Conservation (phyloP, 2,113 vertebrate species). For the Scopus umbretta region DNA sequence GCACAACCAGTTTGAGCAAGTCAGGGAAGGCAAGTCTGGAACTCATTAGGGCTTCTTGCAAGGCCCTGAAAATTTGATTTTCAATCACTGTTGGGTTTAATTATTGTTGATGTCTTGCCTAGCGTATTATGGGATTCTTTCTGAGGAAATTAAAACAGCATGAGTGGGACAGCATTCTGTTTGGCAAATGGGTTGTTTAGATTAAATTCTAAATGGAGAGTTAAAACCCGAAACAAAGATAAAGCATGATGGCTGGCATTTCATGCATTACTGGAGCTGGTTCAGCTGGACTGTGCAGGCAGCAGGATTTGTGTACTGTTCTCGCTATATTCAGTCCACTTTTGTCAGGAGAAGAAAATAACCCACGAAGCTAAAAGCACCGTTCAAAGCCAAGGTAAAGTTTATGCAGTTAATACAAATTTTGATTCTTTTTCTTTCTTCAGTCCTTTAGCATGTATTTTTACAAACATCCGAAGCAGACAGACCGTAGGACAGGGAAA, state of each 20-base stretch:
- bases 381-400: neutral
- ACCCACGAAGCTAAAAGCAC: neutral
- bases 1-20: neutral
- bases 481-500: neutral
- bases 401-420: neutral
- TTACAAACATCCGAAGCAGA: neutral
- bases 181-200: constrained; percentile 32
- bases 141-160: constrained; percentile 46
- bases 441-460: rapidly evolving
- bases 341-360: neutral
- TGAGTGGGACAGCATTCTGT: neutral
- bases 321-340: neutral
- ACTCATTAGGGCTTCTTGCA: constrained; percentile 47
- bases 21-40: constrained; percentile 28
- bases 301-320: neutral
- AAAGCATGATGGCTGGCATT: constrained; percentile 1
- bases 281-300: neutral
- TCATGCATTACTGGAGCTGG: neutral
- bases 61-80: neutral
- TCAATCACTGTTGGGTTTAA: constrained; percentile 59
- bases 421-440: neutral
- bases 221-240: neutral
- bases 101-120: constrained; percentile 52
- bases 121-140: constrained; percentile 23
- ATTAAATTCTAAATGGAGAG: constrained; percentile 1